Percentiles rank a stretch among this genome's conserved stretches.
phyloP scores from a whole-genome alignment of 1,140 invertebrate genomes.

The Ganaspis sp. region DNA sequence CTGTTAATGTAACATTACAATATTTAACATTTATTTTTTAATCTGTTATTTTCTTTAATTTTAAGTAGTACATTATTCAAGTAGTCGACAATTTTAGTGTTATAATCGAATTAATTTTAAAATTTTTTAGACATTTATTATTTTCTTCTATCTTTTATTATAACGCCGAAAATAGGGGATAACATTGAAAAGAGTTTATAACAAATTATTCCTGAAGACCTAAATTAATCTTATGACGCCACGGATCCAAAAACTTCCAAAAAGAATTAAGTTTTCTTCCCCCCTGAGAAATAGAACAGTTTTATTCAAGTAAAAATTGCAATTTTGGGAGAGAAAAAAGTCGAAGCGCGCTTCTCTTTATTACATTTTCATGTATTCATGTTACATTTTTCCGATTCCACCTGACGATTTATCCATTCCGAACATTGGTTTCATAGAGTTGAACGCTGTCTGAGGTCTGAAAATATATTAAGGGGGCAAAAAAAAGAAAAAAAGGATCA shows the following conservation, averaged over 20 bases:
- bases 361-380: conserved; percentile 22
- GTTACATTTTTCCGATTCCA: conserved; percentile 20
- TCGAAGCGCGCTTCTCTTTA: neutral
- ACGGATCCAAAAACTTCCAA: conserved; percentile 38
- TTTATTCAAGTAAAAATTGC: neutral
- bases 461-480: conserved; percentile 28
- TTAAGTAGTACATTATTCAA: neutral
- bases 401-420: conserved; percentile 19
- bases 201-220: conserved; percentile 33
- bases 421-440: conserved; percentile 9
- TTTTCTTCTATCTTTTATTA: no score
- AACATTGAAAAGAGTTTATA: neutral
- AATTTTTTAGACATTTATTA: no score
- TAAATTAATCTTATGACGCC: conserved; percentile 33
- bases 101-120: no score
- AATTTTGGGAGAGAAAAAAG: neutral
- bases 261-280: neutral
- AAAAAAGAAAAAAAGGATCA: conserved; percentile 21
- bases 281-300: conserved; percentile 1
- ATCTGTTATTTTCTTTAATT: neutral
- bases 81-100: no score
- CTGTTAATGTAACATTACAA: neutral
- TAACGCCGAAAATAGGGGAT: no score
- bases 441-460: conserved; percentile 23
- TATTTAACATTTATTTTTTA: neutral